Percentiles rank a stretch among this genome's conserved stretches.
Evolutionary conservation across 1,140 invertebrate genomes (phyloP).

Genomic region (Aphaenogaster rudis): DNA sequence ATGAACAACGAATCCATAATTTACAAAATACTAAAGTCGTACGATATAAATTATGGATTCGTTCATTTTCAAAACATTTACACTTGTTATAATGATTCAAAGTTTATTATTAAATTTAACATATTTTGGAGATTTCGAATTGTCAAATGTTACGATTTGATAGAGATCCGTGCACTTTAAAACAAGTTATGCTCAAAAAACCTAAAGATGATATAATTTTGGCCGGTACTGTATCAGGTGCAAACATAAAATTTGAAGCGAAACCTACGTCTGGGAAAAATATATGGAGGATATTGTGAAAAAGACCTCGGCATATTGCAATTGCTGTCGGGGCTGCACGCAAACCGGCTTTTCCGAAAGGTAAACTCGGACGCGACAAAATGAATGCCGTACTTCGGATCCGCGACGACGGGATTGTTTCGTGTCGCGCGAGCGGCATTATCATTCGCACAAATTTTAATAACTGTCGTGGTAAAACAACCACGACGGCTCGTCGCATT

Average conservation of each 20-base stretch:
- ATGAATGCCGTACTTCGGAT: slow-evolving; percentile 10
- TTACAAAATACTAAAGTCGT: no score
- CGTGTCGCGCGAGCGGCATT: slow-evolving; percentile 34
- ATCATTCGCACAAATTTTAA: slow-evolving; percentile 50
- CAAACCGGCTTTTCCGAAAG: slow-evolving; percentile 3
- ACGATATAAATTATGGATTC: no score
- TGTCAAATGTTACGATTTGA: no score
- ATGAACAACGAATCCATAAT: no score
- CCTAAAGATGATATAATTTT: no score
- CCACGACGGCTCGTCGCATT: background rate
- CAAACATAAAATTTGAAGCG: background rate
- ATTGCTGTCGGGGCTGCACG: background rate
- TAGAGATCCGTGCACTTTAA: no score
- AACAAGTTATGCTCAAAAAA: no score
- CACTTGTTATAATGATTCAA: no score
- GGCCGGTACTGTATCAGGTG: no score
- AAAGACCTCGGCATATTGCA: background rate
- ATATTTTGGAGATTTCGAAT: no score
- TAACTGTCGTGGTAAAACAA: slow-evolving; percentile 30
- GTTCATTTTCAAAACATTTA: no score
- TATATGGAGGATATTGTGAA: background rate
- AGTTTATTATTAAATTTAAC: no score
- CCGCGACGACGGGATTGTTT: slow-evolving; percentile 27
- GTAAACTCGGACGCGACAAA: slow-evolving; percentile 10
- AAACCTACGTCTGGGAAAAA: background rate